Conservation (phyloP, 1,140 invertebrate genomes). For the Saccostrea glomerata region DNA sequence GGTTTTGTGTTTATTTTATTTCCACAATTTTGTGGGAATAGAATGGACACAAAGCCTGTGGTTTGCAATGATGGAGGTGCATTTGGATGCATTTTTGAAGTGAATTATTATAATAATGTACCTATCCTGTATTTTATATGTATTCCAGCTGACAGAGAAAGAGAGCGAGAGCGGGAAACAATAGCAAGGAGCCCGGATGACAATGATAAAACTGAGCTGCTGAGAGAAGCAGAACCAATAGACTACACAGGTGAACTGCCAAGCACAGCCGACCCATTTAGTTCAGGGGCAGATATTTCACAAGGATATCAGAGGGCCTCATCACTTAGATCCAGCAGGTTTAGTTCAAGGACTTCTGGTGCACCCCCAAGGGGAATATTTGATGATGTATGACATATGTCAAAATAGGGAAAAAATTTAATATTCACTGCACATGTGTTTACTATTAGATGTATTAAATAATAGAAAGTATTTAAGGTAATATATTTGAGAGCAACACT, state of each 20-base stretch:
- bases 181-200: conserved; percentile 79
- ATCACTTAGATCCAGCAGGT: conserved; percentile 47
- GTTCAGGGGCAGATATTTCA: conserved; percentile 55
- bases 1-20: too few relatives aligned
- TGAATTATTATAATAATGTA: background rate
- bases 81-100: too few relatives aligned
- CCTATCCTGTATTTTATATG: background rate
- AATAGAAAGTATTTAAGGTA: too few relatives aligned
- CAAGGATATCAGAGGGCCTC: conserved; percentile 61
- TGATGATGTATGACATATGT: conserved; percentile 86
- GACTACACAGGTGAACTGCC: conserved; percentile 80
- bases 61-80: too few relatives aligned
- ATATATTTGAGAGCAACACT: too few relatives aligned
- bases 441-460: too few relatives aligned
- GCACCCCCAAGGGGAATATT: conserved; percentile 89
- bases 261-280: conserved; percentile 46
- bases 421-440: too few relatives aligned
- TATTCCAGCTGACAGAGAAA: conserved; percentile 24
- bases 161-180: conserved; percentile 44
- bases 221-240: conserved; percentile 83
- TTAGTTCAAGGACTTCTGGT: conserved; percentile 60
- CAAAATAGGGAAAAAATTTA: background rate
- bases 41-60: too few relatives aligned
- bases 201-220: conserved; percentile 83
- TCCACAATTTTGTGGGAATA: too few relatives aligned